A percentile compares a stretch with the other conserved stretches of the same genome.
Conservation (phyloP, 2,797 vertebrate species). For the Gymnocypris eckloni region DNA sequence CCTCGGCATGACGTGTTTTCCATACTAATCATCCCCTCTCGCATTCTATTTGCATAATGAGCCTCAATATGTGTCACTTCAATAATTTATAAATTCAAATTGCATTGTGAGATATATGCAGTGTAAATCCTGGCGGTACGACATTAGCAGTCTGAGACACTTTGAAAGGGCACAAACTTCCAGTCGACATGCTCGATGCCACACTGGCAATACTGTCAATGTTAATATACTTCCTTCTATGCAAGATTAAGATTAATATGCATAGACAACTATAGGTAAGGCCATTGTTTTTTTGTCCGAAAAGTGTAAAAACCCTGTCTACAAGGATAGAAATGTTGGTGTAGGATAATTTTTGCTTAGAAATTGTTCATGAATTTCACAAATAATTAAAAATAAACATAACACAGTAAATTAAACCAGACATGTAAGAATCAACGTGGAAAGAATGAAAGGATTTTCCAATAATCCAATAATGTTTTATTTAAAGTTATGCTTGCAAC, state of each 20-base stretch:
- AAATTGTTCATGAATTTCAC: too few species aligned
- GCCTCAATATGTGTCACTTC: conserved; percentile 14
- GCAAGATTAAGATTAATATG: not conserved
- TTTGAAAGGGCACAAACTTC: conserved; percentile 7
- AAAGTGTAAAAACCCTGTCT: not conserved
- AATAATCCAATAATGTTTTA: not conserved
- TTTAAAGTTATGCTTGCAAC: not conserved
- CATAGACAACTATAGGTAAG: not conserved
- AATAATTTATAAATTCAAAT: conserved; percentile 41
- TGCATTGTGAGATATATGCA: conserved; percentile 25
- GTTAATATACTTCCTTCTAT: not conserved
- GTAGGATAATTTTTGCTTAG: not conserved
- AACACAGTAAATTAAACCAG: too few species aligned
- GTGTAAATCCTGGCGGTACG: not conserved
- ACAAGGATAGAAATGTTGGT: not conserved
- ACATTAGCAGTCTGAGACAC: not conserved
- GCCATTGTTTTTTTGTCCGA: not conserved
- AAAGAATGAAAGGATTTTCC: not conserved
- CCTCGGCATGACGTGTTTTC: conserved; percentile 20
- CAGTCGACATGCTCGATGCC: not conserved
- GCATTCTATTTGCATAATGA: conserved; percentile 51
- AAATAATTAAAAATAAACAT: too few species aligned
- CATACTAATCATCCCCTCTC: conserved; percentile 39
- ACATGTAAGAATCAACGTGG: too few species aligned
- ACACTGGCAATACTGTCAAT: not conserved